Evolutionary conservation across 2,888 invertebrate species (phyloP).

Genomic region (Hemaris fuciformis): DNA sequence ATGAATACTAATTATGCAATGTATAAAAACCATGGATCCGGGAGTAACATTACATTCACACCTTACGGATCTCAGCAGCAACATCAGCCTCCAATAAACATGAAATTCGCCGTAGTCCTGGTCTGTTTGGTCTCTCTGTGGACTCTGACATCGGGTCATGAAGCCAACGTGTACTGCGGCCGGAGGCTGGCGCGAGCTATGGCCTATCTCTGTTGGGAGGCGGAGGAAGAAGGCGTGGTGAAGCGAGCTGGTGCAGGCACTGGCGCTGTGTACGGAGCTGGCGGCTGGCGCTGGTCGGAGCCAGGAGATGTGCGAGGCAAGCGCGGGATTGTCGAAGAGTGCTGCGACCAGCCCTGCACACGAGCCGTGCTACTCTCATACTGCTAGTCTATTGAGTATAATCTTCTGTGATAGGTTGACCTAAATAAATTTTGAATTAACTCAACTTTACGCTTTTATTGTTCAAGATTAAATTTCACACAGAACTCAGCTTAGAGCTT

Average conservation of each 20-base stretch:
- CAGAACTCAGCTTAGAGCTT: too few species aligned
- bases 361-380: conserved; percentile 32
- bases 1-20: neutral
- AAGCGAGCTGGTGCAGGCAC: neutral
- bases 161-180: neutral
- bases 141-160: neutral
- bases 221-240: neutral
- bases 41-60: neutral
- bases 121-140: neutral
- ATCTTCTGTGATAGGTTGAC: too few species aligned
- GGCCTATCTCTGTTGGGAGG: neutral
- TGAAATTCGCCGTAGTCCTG: neutral
- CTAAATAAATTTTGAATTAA: too few species aligned
- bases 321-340: conserved; percentile 33
- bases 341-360: conserved; percentile 42
- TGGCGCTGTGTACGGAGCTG: neutral
- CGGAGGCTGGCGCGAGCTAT: neutral
- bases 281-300: conserved; percentile 1
- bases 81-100: neutral
- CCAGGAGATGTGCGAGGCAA: conserved; percentile 25
- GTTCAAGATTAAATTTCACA: too few species aligned
- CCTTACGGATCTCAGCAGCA: neutral
- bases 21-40: neutral
- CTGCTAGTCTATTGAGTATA: neutral
- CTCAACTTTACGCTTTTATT: too few species aligned